Base-by-base conservation (phyloP, 2,113 vertebrate genomes). In the Sebastes schlegelii region DNA sequence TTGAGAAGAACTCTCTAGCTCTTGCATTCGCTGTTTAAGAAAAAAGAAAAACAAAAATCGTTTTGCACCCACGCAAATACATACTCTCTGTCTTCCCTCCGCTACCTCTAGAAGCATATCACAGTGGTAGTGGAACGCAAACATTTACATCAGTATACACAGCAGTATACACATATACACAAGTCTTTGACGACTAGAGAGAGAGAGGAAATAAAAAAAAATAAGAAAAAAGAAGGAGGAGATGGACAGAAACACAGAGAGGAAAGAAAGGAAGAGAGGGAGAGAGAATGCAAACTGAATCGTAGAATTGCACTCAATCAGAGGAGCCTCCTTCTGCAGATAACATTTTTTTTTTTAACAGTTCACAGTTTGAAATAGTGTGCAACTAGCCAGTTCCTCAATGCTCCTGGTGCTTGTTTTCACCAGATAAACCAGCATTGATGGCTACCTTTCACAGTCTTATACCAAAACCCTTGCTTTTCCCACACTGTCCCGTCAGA, bases 111-210 rank as follows among this genome's bases (percentile, higher is more conserved):
- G 79, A 92, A 92, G 91, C 91, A 80, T 86, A 89, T 94, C 93
- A 94, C 94, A 94, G 94, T 94, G 94, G 94, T 93, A 93, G 92
- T 94, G 91, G 94, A 93, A 94, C 90, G 86, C 91, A 89, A 90
- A 94, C 92, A 93, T 93, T 92, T 94, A 95, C 92, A 93, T 91
- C 87, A 89, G 91, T 93, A 91, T 92, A 92, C 93, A 94, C 83
- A 91, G 85, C 84, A 89, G 91, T 92, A 92, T 92, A 90, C 90
- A 94, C 90, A 93, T 93, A 93, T 94, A 92, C 92, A 94, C 86
- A 91, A 93, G 91, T 92, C 86, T 88, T 74, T 79, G 78, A 90
- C 69, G 82, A 92, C 77, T 79, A 73, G 85, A 90, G 84, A 83
- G 67, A 84, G 65, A 73, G 68, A 51, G 51, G 43, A 69, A 74